Conservation (phyloP, 2,888 invertebrate genomes). For the Lasioglossum calceatum region DNA sequence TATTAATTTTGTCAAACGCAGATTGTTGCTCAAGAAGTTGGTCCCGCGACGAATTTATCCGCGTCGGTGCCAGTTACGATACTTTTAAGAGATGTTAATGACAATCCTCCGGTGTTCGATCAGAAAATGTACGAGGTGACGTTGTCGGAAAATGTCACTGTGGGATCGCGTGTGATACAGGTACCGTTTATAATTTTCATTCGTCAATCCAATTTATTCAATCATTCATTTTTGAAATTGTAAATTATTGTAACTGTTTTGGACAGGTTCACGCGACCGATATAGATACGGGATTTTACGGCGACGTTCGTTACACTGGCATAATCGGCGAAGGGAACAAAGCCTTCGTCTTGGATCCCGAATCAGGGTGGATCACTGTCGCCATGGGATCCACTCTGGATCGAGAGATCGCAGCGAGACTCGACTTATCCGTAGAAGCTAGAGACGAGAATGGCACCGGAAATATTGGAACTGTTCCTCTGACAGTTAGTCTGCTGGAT, state of each 20-base stretch:
- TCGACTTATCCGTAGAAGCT: conserved; percentile 93
- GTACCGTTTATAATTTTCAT: conserved; percentile 59
- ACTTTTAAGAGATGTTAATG: conserved; percentile 94
- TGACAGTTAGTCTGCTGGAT: conserved; percentile 90
- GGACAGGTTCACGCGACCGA: conserved; percentile 91
- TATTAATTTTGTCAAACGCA: conserved; percentile 77
- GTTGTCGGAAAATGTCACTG: conserved; percentile 92
- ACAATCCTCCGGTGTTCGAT: conserved; percentile 93
- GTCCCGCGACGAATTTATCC: conserved; percentile 90
- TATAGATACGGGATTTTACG: conserved; percentile 91
- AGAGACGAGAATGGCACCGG: conserved; percentile 94
- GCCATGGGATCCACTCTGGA: conserved; percentile 91
- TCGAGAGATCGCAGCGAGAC: conserved; percentile 91
- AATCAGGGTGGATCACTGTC: conserved; percentile 92
- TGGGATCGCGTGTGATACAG: conserved; percentile 90
- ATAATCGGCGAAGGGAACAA: conserved; percentile 92
- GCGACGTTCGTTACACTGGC: conserved; percentile 91
- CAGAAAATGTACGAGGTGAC: conserved; percentile 90
- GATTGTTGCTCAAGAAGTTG: conserved; percentile 93
- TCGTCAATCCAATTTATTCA: no score
- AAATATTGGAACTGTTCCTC: conserved; percentile 89
- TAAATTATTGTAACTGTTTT: neutral
- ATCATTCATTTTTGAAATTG: neutral
- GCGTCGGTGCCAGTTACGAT: conserved; percentile 91
- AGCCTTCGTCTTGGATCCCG: conserved; percentile 91